Base-by-base conservation (phyloP, 1,140 invertebrate species). In the Aricia agestis region DNA sequence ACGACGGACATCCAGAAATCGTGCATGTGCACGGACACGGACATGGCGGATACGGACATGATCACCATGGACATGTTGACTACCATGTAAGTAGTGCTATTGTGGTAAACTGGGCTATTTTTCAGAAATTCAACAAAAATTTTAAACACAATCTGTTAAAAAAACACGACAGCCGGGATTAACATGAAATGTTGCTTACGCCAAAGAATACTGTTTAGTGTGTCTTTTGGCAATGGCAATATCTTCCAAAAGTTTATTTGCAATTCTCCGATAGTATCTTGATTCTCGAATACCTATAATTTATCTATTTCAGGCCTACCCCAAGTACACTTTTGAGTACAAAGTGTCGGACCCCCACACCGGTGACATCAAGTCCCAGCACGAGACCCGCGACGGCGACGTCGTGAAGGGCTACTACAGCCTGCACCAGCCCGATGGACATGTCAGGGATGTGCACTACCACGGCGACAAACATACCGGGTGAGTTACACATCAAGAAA, bases 381-480 rank as follows among this genome's bases (percentile, higher is more conserved):
- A 93, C 72, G 93, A 94, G 80, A 86, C 86, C 63, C 90, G 93
- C 10, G 92, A 93, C 72, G 93, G 93, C 13, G 93, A 94, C 78
- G 82, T 90, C 5, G 93, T 94, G 67, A 89, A 92, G 77, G 93
- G 93, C n/a, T 86, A 86, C 57, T 93, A 93, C 78, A 88, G 87
- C 9, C 84, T 93, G 36, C 88, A 93, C 31, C 91, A 93, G 72
- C 83, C 93, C n/a, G 93, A 94, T 73, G 93, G 93, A 9, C 90
- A 88, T 3, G 78, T 92, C 41, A 89, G 93, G 61, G 92, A 86
- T 18, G 93, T 93, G 17, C 87, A 93, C 70, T 94, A 93, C 42
- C 73, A 81, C 61, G 74, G 72, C 4, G 79, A 81, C 57, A 71
- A 81, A 15, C 77, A 77, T 36, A 74, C 74, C 25, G 77, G 79